Percentiles rank a stretch among this genome's conserved stretches.
phyloP scores from a whole-genome alignment of 2,797 vertebrate species.

The Scleropages formosus region DNA sequence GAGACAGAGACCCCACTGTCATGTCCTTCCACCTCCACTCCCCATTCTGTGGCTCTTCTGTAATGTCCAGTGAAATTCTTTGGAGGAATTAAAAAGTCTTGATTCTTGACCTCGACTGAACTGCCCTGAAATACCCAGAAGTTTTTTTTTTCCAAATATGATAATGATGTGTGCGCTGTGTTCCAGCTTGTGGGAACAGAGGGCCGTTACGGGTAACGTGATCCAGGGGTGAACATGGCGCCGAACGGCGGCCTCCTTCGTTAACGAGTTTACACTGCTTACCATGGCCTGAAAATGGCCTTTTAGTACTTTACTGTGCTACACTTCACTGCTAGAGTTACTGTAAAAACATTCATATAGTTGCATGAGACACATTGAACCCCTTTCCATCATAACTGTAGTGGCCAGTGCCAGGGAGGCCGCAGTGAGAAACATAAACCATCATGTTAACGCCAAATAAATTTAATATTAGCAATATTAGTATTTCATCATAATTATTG shows the following conservation, averaged over 20 bases:
- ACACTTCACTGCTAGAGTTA: too few relatives aligned
- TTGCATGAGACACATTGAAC: too few relatives aligned
- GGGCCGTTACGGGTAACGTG: slow-evolving; percentile 5
- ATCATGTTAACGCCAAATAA: too few relatives aligned
- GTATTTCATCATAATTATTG: too few relatives aligned
- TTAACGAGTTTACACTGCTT: slow-evolving; percentile 23
- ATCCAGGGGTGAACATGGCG: slow-evolving; percentile 21
- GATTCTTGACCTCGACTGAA: slow-evolving; percentile 10
- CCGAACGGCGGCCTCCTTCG: slow-evolving; percentile 11
- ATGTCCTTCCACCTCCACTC: background rate
- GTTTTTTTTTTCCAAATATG: slow-evolving; percentile 10
- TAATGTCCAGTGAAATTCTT: background rate
- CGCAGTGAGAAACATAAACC: too few relatives aligned
- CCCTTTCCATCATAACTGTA: too few relatives aligned
- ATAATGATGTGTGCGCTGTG: slow-evolving; percentile 13
- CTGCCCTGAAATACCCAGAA: slow-evolving; percentile 13
- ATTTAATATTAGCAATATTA: too few relatives aligned
- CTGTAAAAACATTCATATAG: too few relatives aligned
- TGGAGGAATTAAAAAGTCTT: background rate
- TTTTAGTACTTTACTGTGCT: background rate
- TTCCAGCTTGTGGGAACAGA: slow-evolving; percentile 29
- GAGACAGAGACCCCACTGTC: background rate
- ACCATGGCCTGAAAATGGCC: background rate
- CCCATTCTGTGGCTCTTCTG: slow-evolving; percentile 12
- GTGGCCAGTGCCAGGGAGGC: too few relatives aligned